Conservation (phyloP, 2,113 vertebrate genomes). For the Puffinus mauretanicus region DNA sequence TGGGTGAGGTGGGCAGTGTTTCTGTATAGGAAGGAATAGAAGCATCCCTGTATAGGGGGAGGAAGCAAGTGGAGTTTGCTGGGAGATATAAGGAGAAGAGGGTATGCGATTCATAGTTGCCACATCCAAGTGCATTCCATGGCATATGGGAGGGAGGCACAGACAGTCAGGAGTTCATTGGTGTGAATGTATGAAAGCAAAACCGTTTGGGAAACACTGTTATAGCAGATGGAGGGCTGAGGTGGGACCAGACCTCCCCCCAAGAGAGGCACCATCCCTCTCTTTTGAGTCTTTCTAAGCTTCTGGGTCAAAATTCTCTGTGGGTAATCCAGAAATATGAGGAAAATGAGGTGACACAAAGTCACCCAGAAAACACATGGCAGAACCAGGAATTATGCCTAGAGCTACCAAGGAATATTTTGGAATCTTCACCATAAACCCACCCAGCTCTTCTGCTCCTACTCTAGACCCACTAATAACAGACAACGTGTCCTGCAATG, state of each 20-base stretch:
- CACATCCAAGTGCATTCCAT: not conserved
- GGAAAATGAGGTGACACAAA: not conserved
- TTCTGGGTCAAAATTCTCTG: not conserved
- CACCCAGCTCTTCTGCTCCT: not conserved
- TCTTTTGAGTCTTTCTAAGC: not conserved
- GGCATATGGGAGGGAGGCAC: not conserved
- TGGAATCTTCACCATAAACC: not conserved
- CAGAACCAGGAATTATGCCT: not conserved
- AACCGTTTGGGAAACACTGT: not conserved
- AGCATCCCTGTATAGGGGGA: not conserved
- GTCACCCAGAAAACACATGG: not conserved
- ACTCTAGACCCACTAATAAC: not conserved
- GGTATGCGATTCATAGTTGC: not conserved
- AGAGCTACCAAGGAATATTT: not conserved
- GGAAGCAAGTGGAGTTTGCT: not conserved
- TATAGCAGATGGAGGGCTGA: not conserved
- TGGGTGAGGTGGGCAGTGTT: not conserved
- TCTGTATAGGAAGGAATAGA: accelerated
- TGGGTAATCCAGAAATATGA: accelerated
- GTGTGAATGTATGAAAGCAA: accelerated
- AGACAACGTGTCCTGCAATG: not conserved
- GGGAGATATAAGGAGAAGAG: not conserved
- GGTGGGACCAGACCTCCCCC: not conserved
- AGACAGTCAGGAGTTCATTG: not conserved
- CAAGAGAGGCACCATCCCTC: not conserved